Base-by-base conservation (phyloP, 2,797 vertebrate genomes). In the Eurystomus glaucurus region DNA sequence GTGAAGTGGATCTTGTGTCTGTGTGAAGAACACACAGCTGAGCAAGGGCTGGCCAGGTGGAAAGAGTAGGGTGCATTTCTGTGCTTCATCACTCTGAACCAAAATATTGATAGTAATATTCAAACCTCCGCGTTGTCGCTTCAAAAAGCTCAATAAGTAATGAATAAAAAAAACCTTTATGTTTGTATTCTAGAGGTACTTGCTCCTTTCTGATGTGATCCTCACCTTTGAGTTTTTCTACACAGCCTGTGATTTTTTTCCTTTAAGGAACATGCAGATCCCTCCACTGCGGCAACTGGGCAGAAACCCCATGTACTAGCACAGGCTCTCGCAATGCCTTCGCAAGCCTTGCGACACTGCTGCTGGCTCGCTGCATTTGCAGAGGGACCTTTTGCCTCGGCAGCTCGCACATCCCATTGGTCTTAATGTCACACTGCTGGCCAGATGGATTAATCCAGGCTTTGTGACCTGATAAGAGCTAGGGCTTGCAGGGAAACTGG, bases 331-430 rank as follows among this genome's bases (percentile, higher is more conserved):
- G 3, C 39, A 33, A 33, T 45, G n/a, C 66, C 35, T 72, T 12
- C 52, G 58, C 39, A 33, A 52, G 51, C 1, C 0, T 85, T 91
- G 52, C 1, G 0, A 64, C 77, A 52, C 62, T 2, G 5, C 8
- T 2, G 58, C 72, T 84, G 69, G 28, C 85, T 93, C 14, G 1
- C 39, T 46, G 1, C 2, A 0, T 58, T 60, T 70, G 41, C 41
- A 48, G 39, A 19, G 48, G 61, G 48, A 92, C 62, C 41, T 93
- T 95, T 86, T 82, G 83, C 83, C 54, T 90, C 2, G 0, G 46
- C 43, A 62, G 17, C 66, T 82, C 28, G 1, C 58, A 54, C 64
- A 51, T 85, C 81, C 50, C 4, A 0, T 54, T 75, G 54, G 54
- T 79, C 77, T 76, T 92, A 62, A 66, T 77, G 80, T 76, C 77